Base-by-base conservation (phyloP, 2,888 invertebrate species). In the Xestia c-nigrum region DNA sequence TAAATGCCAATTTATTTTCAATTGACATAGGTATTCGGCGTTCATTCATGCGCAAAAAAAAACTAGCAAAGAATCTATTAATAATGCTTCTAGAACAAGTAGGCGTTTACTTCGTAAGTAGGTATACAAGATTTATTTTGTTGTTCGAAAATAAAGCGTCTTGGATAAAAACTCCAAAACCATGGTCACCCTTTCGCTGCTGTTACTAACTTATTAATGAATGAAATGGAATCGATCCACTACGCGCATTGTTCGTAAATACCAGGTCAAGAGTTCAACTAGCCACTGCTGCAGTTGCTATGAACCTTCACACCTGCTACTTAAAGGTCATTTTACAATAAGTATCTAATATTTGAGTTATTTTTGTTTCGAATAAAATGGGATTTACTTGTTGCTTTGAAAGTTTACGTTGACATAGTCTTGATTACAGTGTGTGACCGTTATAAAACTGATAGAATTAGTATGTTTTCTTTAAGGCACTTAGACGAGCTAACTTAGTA, bases 171-270 rank as follows among this genome's bases (percentile, higher is more conserved):
- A n/a, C 14, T 66, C 21, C 0, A 14, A 66, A 65, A n/a, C 0
- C 14, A 31, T 82, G 74, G 83, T 57, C 10, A 31, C 74, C 74
- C 72, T 81, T 59, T 59, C 38, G 19, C 43, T 52, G 43, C 63
- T 75, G 84, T 88, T 83, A 81, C 84, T 76, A 74, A 74, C 84
- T 77, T 81, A 87, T 80, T 88, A 87, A 74, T 83, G 85, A 88
- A 89, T 89, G 87, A 79, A 85, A 88, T 87, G 82, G 40, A 86
- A 83, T 85, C 81, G 71, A 80, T 78, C 65, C 81, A 81, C 74
- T 83, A 84, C 71, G 43, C 46, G 80, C 74, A 87, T 84, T 89
- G 85, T 88, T 85, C 85, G 69, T 81, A 74, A 86, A 84, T 73
- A 76, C 72, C 59, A 64, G 75, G 78, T 85, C 71, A 83, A 50